Percentiles rank a stretch among this genome's conserved stretches.
Conservation (phyloP, 2,797 vertebrate genomes). For the Amazonetta brasiliensis region DNA sequence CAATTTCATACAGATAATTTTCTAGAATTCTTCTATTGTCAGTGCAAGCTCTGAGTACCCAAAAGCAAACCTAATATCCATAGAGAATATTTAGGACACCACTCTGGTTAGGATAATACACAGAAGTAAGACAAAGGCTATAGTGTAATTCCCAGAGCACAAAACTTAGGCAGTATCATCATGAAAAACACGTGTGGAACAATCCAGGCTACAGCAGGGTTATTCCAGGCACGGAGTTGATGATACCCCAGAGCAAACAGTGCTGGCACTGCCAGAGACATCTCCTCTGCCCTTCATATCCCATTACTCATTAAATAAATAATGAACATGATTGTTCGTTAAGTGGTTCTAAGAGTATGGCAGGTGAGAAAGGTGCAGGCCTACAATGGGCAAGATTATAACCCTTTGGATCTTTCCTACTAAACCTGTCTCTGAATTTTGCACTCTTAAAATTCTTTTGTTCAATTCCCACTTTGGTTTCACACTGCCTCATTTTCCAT, state of each 20-base stretch:
- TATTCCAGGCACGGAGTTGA: background rate
- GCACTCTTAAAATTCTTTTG: background rate
- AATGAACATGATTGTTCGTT: no score
- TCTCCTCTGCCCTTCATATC: background rate
- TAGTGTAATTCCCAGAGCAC: background rate
- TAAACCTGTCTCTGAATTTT: background rate
- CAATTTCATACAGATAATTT: background rate
- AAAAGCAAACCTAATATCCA: background rate
- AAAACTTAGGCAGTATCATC: accelerated
- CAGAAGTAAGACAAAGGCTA: background rate
- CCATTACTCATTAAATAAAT: no score
- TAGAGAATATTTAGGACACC: background rate
- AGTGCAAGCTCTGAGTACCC: background rate
- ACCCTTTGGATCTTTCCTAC: background rate
- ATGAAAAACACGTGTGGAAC: background rate
- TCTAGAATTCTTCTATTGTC: background rate
- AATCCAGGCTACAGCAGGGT: background rate
- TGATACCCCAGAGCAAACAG: background rate
- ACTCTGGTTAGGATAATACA: background rate
- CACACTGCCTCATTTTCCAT: background rate
- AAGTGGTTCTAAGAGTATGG: background rate
- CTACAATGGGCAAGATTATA: background rate
- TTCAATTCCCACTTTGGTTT: background rate
- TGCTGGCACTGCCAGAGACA: accelerated
- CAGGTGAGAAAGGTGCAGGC: background rate